Evolutionary conservation across 2,113 vertebrate genomes (phyloP), one percentile per base, ranked within the genome.

Genomic region (Festucalex cinctus): DNA sequence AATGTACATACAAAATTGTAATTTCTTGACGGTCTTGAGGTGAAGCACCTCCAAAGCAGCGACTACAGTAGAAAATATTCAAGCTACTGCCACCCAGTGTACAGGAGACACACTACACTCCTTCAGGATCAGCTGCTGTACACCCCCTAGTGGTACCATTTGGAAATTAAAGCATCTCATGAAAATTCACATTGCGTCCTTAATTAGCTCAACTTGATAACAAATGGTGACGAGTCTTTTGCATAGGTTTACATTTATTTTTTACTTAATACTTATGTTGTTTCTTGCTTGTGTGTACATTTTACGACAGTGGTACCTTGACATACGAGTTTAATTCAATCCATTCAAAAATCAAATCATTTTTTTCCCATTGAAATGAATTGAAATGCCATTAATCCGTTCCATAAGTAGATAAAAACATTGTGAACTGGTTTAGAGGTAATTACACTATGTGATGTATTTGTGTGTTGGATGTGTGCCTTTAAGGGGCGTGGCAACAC

Each of bases 181-280:
- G 3, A n/a, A 9, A 22, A 22, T 9, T 22, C 44, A 5, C 7
- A 26, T 54, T 5, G 32, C 3, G 16, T 57, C 6, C 6, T 19
- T 57, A 2, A 26, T 24, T 2, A 26, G 3, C 20, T 6, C 20
- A 12, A 37, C 13, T 62, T 62, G 10, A 60, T 56, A 41, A 63
- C 48, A 43, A 48, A 60, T 60, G 65, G 63, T 44, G 70, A 26
- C 39, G 63, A 67, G 49, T 69, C 10, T 32, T 71, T 66, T 46
- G 20, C 16, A 70, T 83, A 74, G 72, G 74, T 82, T 85, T 85
- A 85, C 75, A 70, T 74, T 51, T 9, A 4, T 67, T 83, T 61
- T 61, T 66, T 74, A 37, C 58, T 75, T 78, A 0, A 9, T 24
- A 54, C 51, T 73, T 65, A 66, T 74, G 61, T 59, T 78, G 72